Evolutionary conservation across 2,113 vertebrate genomes (phyloP).

Genomic region (Carassius carassius): DNA sequence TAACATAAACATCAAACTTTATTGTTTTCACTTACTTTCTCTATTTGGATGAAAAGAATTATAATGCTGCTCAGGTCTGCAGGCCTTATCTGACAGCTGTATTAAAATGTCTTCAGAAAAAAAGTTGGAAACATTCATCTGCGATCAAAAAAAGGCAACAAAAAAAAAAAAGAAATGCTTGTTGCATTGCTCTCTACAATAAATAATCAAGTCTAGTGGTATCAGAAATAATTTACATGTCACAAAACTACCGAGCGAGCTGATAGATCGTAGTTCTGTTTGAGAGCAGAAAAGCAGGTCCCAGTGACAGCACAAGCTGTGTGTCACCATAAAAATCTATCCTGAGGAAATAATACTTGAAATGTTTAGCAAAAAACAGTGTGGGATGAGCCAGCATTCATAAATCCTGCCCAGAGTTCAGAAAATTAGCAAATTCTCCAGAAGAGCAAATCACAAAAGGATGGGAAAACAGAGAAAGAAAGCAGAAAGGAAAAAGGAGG

Average conservation of each 20-base stretch:
- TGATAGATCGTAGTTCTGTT: conserved; percentile 29
- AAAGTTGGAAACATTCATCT: neutral
- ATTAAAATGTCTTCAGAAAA: conserved; percentile 8
- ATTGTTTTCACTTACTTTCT: neutral
- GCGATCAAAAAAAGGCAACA: neutral
- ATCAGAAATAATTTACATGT: neutral
- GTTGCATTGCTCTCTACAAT: neutral
- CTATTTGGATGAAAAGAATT: neutral
- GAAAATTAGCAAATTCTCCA: conserved; percentile 13
- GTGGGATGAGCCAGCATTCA: conserved; percentile 44
- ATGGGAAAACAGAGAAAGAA: neutral
- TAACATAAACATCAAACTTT: neutral
- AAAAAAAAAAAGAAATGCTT: no score
- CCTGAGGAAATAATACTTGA: conserved; percentile 51
- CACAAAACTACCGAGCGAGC: neutral
- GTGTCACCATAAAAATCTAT: conserved; percentile 55
- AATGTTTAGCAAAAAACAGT: conserved; percentile 52
- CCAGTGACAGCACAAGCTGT: conserved; percentile 46
- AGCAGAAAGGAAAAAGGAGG: conserved; percentile 4
- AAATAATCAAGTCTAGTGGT: neutral
- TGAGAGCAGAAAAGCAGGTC: conserved; percentile 44
- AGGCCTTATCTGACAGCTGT: neutral
- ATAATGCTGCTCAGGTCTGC: neutral
- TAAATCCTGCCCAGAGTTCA: conserved; percentile 36
- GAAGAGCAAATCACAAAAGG: neutral